These are phyloP conservation scores for Stichodactyla helianthus DNA, from an alignment of 64 coral and sea anemone genomes.

Conservation along the genomic window DNA sequence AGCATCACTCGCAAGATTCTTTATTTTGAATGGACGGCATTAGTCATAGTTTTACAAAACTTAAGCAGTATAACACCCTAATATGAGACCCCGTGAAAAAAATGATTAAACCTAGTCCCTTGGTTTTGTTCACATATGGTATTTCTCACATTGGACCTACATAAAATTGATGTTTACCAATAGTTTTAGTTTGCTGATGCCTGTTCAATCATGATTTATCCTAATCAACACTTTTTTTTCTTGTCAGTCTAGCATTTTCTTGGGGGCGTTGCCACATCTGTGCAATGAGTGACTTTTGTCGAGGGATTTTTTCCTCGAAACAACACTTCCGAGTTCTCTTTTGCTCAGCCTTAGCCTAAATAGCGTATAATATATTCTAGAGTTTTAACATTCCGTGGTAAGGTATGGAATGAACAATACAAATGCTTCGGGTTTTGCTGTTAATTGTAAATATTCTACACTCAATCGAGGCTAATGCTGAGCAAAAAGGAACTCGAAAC, in stretches of 20 bases:
- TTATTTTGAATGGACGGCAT: constrained; percentile 9
- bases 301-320: too few species aligned
- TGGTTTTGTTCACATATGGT: background rate
- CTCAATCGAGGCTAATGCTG: too few species aligned
- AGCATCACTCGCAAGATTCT: background rate
- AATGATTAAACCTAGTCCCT: background rate
- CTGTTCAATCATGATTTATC: background rate
- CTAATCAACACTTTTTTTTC: background rate
- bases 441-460: too few species aligned
- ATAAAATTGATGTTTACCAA: background rate
- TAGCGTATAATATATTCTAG: too few species aligned
- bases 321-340: too few species aligned
- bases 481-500: too few species aligned
- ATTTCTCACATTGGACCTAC: background rate
- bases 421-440: too few species aligned
- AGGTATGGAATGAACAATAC: too few species aligned
- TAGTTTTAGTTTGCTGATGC: background rate
- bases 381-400: too few species aligned
- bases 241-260: background rate
- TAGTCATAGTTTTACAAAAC: background rate
- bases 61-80: background rate
- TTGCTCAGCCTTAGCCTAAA: too few species aligned
- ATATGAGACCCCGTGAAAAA: background rate
- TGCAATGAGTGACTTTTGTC: too few species aligned
- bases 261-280: background rate